Base-by-base conservation (phyloP, 2,113 vertebrate species). In the Oxyura jamaicensis region DNA sequence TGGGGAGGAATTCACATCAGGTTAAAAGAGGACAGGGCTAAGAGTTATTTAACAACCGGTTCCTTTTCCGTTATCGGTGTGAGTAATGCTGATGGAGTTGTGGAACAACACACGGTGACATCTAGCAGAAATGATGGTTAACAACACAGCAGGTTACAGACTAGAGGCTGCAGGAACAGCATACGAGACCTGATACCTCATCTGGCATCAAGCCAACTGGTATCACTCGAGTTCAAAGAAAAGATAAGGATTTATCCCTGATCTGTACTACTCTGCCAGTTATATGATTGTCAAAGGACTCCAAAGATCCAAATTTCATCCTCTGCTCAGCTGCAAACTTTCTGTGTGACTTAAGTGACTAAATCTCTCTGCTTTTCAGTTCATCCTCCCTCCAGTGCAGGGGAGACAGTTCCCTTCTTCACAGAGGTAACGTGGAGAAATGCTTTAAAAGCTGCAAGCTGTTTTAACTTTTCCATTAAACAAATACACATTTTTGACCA, bases 201-300 rank as follows among this genome's bases (percentile, higher is more conserved):
- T 10, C 46, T 26, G 89, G 88, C 56, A 8, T 18, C 52, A 3
- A 35, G 14, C 84, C 92, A 69, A 2, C 42, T 8, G 33, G 12
- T 82, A 69, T 17, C 6, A 1, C 46, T 48, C 53, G 17, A 4
- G 46, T 85, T 74, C 90, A 74, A 29, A 79, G 75, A 7, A 41
- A 28, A 88, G 26, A 12, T 36, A 36, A 0, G 56, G 41, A 11
- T 67, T 71, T 74, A 59, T 75, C 23, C 33, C 72, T 8, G 39
- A 8, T 35, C 56, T n/a, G 3, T 50, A 9, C 29, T 26, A 12
- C 62, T 1, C 1, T 17, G 11, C 25, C 35, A 8, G 4, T 7
- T 25, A 46, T 62, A 1, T 15, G 44, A 3, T 66, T 68, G 83
- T 29, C 76, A 25, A 19, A 65, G 17, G 39, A 8, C 36, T 86